Evolutionary conservation across 2,797 vertebrate genomes (phyloP).

Genomic region (Scarus forsteni): DNA sequence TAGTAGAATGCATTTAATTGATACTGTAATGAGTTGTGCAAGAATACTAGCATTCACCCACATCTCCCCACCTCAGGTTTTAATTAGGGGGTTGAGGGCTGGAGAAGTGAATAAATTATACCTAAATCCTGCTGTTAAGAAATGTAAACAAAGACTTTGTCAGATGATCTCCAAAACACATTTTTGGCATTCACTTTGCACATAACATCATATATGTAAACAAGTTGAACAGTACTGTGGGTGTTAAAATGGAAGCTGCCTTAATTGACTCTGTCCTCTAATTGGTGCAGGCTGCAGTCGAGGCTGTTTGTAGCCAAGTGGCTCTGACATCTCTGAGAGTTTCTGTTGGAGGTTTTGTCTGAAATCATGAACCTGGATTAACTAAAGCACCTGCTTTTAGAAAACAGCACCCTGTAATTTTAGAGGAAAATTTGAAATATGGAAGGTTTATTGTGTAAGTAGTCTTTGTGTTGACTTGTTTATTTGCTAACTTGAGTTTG

Average conservation of each 20-base stretch:
- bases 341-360: too few species aligned
- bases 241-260: neutral
- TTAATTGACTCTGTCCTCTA: neutral
- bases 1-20: neutral
- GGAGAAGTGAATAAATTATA: neutral
- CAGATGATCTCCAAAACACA: neutral
- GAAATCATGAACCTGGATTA: too few species aligned
- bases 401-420: too few species aligned
- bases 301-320: neutral
- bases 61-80: neutral
- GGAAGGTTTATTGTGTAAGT: too few species aligned
- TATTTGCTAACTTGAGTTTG: too few species aligned
- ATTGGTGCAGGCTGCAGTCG: neutral
- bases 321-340: neutral
- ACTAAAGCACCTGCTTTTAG: too few species aligned
- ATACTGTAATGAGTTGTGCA: neutral
- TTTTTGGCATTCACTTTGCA: neutral
- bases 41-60: neutral
- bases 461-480: too few species aligned
- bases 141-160: neutral
- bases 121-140: neutral
- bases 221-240: neutral
- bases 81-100: neutral
- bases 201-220: neutral
- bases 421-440: too few species aligned